Conservation (phyloP, 2,113 vertebrate genomes). For the Camarhynchus parvulus region DNA sequence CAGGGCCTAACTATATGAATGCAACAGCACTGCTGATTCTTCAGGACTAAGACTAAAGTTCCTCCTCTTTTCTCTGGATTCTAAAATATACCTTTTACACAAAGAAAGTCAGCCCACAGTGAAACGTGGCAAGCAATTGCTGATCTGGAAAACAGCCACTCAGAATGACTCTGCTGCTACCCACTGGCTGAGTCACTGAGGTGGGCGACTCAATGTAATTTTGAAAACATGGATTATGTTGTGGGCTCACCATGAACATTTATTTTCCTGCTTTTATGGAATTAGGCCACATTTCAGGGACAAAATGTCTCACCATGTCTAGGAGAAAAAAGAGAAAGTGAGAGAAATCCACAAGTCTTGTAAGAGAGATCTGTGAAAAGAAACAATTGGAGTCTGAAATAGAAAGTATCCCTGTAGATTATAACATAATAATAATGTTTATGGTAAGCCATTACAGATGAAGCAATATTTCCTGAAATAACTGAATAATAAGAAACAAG, state of each 20-base stretch:
- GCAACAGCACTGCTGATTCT: not conserved
- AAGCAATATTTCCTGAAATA: not conserved
- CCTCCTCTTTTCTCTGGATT: not conserved
- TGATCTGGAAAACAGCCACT: constrained; percentile 46
- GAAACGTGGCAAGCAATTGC: not conserved
- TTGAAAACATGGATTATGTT: constrained; percentile 4
- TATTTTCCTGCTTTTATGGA: constrained; percentile 5
- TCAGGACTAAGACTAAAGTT: not conserved
- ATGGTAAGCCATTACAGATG: not conserved
- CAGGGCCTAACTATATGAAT: not conserved
- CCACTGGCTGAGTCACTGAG: constrained; percentile 53
- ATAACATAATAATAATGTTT: not conserved
- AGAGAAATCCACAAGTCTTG: not conserved
- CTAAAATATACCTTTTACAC: not conserved
- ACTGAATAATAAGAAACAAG: not conserved
- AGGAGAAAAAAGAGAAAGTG: not conserved
- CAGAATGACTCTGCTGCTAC: constrained; percentile 17
- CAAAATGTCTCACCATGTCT: not conserved
- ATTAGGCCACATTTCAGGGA: not conserved
- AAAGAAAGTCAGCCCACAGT: not conserved
- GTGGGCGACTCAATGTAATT: constrained; percentile 40
- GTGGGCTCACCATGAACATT: not conserved
- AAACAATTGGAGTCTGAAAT: not conserved
- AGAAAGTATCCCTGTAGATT: not conserved
- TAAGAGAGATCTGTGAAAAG: not conserved